Conservation (phyloP, 2,113 vertebrate genomes). For the Microcebus ravelobensis region DNA sequence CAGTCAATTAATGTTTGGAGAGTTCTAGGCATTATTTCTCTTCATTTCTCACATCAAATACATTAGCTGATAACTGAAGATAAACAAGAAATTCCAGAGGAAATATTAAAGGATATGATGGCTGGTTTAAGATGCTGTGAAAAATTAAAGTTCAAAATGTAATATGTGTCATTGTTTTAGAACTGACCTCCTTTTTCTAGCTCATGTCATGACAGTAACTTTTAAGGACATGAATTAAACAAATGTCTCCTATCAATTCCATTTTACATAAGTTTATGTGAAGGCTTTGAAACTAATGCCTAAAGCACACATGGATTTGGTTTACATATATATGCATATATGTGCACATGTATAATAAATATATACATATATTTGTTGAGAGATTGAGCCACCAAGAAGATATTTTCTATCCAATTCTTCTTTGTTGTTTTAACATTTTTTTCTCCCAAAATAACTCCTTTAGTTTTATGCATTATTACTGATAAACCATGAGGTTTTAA, state of each 20-base stretch:
- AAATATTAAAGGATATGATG: constrained; percentile 24
- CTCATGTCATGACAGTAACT: background rate
- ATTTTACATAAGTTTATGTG: background rate
- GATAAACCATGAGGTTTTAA: background rate
- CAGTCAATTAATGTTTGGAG: background rate
- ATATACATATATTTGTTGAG: background rate
- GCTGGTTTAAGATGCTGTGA: constrained; percentile 1
- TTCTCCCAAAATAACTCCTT: background rate
- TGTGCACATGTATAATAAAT: background rate
- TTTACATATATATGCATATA: background rate
- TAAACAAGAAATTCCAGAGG: background rate
- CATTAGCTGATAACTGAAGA: background rate
- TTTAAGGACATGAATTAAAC: background rate
- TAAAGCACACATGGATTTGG: background rate
- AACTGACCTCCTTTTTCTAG: background rate
- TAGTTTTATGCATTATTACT: constrained; percentile 1
- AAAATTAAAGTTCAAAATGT: constrained; percentile 48
- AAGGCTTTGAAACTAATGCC: background rate
- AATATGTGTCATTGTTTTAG: background rate
- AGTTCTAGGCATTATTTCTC: constrained; percentile 8
- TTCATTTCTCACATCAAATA: constrained; percentile 4
- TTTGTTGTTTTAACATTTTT: background rate
- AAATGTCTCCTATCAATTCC: background rate
- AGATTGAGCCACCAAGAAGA: constrained; percentile 2
- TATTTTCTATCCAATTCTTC: background rate